Base-by-base conservation (phyloP, 2,797 vertebrate species). In the Psittacula derbiana region DNA sequence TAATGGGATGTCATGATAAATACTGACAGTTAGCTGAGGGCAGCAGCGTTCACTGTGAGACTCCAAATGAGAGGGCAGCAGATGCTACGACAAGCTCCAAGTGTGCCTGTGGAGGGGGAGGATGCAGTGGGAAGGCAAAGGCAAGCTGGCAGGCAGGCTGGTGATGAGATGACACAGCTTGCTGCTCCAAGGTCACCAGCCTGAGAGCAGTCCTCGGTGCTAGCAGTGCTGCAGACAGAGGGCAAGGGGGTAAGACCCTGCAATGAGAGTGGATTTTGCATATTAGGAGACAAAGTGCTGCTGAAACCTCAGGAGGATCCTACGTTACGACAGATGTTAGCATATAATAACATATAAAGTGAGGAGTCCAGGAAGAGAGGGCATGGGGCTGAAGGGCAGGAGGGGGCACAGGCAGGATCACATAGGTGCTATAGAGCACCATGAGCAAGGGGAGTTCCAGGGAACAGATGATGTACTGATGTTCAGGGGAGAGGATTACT, bases 1-100 rank as follows among this genome's bases (percentile, higher is more conserved):
- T 96, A 96, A 93, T 95, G 96, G 95, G 89, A 91, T 95, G 86
- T 95, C 93, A 92, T 94, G 91, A 92, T 75, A 93, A 92, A 96
- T 74, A 91, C 89, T 94, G 94, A 93, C 95, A 96, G 95, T 46
- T 92, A 93, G 94, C 90, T 90, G 94, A 94, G 95, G 95, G 95
- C 95, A 95, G 92, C 70, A 73, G 72, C 53, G 8, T 46, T 76
- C 82, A 27, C 86, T 3, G 47, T 3, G 74, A 57, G 91, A 57
- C 88, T 90, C 83, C 90, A 74, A 67, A 92, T 44, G 91, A 93
- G 95, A 88, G 95, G 95, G 92, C 91, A 92, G 91, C 95, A 96
- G 95, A 95, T 94, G 95, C 92, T 86, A 25, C 64, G 12, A 38
- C 36, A 5, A 75, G 76, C 90, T 84, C 67, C 11, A 43, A 92